Conservation (phyloP, 2,113 vertebrate genomes). For the Scomber colias region DNA sequence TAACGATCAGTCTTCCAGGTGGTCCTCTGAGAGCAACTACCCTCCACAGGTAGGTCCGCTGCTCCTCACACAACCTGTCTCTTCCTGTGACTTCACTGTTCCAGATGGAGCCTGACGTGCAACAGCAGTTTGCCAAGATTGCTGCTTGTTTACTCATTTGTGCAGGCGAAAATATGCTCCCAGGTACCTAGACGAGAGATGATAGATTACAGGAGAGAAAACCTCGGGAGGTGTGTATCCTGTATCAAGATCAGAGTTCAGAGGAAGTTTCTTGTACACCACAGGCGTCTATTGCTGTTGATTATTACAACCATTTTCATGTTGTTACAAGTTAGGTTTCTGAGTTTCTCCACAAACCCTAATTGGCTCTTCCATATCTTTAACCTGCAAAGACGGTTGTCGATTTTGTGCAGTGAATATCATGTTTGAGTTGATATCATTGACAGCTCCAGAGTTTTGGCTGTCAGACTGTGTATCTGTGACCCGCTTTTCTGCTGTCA, state of each 20-base stretch:
- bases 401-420: background rate
- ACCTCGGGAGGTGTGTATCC: no score
- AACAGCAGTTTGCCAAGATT: background rate
- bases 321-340: no score
- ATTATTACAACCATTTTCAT: background rate
- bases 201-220: no score
- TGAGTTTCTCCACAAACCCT: background rate
- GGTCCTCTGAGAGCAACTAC: constrained; percentile 99
- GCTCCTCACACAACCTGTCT: background rate
- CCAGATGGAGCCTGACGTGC: background rate
- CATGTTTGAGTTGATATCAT: no score
- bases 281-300: background rate
- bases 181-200: no score
- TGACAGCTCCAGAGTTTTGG: no score
- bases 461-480: background rate
- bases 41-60: constrained; percentile 92
- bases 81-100: background rate
- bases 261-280: no score
- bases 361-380: background rate
- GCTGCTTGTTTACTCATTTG: background rate
- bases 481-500: background rate
- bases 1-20: constrained; percentile 97
- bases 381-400: background rate
- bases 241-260: background rate
- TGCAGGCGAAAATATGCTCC: no score